These are phyloP conservation scores for Drosophila setifemur DNA, from an alignment of 1,140 invertebrate genomes.

Conservation along the genomic window DNA sequence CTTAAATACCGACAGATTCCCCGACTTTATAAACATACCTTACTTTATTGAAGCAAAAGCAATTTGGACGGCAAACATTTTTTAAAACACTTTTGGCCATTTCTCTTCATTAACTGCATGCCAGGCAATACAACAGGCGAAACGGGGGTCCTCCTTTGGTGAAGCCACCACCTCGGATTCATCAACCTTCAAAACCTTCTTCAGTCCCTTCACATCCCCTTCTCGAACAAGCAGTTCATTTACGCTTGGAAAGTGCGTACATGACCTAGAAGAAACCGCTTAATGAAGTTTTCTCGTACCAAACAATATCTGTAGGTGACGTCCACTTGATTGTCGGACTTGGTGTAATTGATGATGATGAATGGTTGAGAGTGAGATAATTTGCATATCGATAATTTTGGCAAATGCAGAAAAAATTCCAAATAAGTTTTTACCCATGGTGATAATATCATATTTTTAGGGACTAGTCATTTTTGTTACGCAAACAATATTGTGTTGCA, in stretches of 20 bases:
- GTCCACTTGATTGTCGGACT: slow-evolving; percentile 53
- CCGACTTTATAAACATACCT: background rate
- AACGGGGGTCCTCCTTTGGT: background rate
- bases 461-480: slow-evolving; percentile 24
- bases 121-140: slow-evolving; percentile 6
- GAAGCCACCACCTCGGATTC: background rate
- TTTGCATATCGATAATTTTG: slow-evolving; percentile 44
- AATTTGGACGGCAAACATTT: slow-evolving; percentile 51
- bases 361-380: background rate
- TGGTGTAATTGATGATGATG: slow-evolving; percentile 56
- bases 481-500: slow-evolving; percentile 8
- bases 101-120: slow-evolving; percentile 70
- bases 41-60: background rate
- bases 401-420: slow-evolving; percentile 51
- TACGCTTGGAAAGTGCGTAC: background rate
- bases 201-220: slow-evolving; percentile 1
- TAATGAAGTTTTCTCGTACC: slow-evolving; percentile 65
- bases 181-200: background rate
- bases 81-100: slow-evolving; percentile 74
- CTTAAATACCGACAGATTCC: background rate
- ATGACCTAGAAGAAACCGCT: slow-evolving; percentile 1
- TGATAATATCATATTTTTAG: slow-evolving; percentile 15
- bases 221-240: background rate
- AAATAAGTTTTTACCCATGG: slow-evolving; percentile 25
- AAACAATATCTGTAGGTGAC: slow-evolving; percentile 50